phyloP scores from a whole-genome alignment of 2,113 vertebrate genomes.

The Dissostichus mawsoni region DNA sequence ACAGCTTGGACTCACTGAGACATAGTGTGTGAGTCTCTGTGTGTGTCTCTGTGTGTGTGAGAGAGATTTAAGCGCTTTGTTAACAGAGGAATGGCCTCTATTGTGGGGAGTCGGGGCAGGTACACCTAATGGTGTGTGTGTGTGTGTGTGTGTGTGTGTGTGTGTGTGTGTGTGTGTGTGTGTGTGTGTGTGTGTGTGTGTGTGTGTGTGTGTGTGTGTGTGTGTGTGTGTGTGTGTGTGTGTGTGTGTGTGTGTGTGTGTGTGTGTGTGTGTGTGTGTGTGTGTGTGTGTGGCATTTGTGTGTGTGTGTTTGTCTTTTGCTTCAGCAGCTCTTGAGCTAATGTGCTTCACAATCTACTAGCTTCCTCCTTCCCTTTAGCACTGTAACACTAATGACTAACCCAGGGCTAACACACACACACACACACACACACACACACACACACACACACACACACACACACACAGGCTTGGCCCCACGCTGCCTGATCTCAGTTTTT shows the following conservation, averaged over 20 bases:
- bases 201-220: conserved; percentile 24
- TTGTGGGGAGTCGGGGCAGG: conserved; percentile 19
- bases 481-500: conserved; percentile 19
- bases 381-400: conserved; percentile 62
- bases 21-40: conserved; percentile 18
- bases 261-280: too few species aligned
- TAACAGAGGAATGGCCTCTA: conserved; percentile 56
- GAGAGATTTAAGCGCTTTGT: conserved; percentile 40
- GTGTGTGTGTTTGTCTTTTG: conserved; percentile 20
- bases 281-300: background rate
- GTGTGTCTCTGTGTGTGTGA: conserved; percentile 3
- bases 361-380: conserved; percentile 55
- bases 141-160: background rate
- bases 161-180: too few species aligned
- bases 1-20: conserved; percentile 54
- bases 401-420: conserved; percentile 36
- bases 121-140: conserved; percentile 6
- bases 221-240: conserved; percentile 13
- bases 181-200: conserved; percentile 2
- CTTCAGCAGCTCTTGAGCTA: conserved; percentile 59
- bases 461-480: conserved; percentile 42
- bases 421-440: conserved; percentile 24
- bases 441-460: conserved; percentile 22
- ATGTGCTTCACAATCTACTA: conserved; percentile 62
- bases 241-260: background rate